Evolutionary conservation across 2,888 invertebrate genomes (phyloP).

Genomic region (Phasia obesa): DNA sequence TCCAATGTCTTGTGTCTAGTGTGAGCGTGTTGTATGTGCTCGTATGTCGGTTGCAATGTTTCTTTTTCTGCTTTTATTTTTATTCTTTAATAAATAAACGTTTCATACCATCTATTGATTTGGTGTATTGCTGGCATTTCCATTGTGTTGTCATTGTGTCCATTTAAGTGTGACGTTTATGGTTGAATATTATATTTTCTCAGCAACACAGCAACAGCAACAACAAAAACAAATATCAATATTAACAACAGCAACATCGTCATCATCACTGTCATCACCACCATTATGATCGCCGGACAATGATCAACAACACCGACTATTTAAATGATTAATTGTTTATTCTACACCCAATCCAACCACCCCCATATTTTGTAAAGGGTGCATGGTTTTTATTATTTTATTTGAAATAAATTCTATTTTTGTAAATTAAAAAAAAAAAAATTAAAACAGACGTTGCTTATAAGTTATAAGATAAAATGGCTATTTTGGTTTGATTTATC

Average conservation of each 20-base stretch:
- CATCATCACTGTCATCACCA: slow-evolving; percentile 33
- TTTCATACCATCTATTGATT: slow-evolving; percentile 35
- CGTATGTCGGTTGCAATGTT: too few relatives aligned
- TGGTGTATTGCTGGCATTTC: slow-evolving; percentile 48
- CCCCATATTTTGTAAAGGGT: slow-evolving; percentile 15
- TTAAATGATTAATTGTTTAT: slow-evolving; percentile 30
- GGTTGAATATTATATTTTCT: slow-evolving; percentile 41
- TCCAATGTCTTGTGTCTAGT: slow-evolving; percentile 9
- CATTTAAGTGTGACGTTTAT: slow-evolving; percentile 62
- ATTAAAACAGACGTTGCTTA: background rate
- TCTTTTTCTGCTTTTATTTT: slow-evolving; percentile 33
- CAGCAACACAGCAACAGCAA: slow-evolving; percentile 20
- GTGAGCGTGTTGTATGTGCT: background rate
- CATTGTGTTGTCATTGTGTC: slow-evolving; percentile 63
- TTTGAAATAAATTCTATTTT: slow-evolving; percentile 1
- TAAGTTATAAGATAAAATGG: background rate
- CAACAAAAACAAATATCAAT: too few relatives aligned
- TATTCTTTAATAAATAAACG: slow-evolving; percentile 43
- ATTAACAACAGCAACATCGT: slow-evolving; percentile 6
- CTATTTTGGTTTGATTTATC: too few relatives aligned
- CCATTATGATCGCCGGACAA: slow-evolving; percentile 46
- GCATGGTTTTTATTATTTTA: background rate
- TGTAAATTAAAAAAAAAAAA: background rate
- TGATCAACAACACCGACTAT: slow-evolving; percentile 17
- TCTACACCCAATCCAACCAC: slow-evolving; percentile 18